Evolutionary conservation across 2,888 invertebrate genomes (phyloP).

Genomic region (Venusia cambrica): DNA sequence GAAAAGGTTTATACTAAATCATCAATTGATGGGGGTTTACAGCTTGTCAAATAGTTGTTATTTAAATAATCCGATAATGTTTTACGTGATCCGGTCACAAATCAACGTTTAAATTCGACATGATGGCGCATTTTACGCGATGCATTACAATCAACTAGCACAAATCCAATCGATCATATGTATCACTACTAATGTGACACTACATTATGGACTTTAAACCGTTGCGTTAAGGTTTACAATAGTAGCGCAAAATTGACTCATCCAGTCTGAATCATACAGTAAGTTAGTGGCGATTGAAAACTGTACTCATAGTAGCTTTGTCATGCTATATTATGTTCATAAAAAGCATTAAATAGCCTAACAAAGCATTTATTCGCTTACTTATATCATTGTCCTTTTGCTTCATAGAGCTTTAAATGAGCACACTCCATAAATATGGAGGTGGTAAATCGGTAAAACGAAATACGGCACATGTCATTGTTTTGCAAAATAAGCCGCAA

Average conservation of each 20-base stretch:
- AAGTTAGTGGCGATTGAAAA: constrained; percentile 11
- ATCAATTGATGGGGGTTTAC: too few relatives aligned
- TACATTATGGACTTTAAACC: constrained; percentile 1
- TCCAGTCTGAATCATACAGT: constrained; percentile 8
- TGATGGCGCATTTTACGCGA: constrained; percentile 51
- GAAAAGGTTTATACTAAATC: too few relatives aligned
- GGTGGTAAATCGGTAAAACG: constrained; percentile 26
- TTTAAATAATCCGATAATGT: constrained; percentile 38
- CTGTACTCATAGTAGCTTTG: constrained; percentile 7
- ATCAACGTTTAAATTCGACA: constrained; percentile 57
- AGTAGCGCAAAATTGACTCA: background rate
- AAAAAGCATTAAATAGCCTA: constrained; percentile 38
- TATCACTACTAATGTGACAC: constrained; percentile 39
- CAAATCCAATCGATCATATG: constrained; percentile 32
- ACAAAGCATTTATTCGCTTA: constrained; percentile 41
- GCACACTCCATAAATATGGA: constrained; percentile 26
- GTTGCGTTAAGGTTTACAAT: constrained; percentile 1
- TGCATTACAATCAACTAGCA: constrained; percentile 50
- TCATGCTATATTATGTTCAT: constrained; percentile 5
- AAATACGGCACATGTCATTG: constrained; percentile 19
- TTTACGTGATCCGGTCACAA: constrained; percentile 51
- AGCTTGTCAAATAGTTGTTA: constrained; percentile 30
- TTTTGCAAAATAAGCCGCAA: constrained; percentile 35
- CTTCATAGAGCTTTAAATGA: constrained; percentile 29
- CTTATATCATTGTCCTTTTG: constrained; percentile 40